Conservation (phyloP, 2,113 vertebrate species). For the Thamnophis sirtalis region DNA sequence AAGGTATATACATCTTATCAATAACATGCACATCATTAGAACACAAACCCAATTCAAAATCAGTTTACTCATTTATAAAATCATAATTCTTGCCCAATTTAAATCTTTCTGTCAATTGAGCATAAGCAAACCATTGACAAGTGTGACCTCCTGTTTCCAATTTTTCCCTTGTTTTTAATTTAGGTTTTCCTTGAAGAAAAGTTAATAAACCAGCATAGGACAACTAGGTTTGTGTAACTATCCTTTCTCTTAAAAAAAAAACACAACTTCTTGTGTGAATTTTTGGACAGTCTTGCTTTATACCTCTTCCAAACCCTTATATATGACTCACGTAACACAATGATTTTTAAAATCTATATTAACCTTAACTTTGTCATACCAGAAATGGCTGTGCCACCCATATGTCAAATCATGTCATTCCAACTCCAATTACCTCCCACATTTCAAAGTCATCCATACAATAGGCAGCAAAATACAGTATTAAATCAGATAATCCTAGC, state of each 20-base stretch:
- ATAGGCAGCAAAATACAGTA: not conserved
- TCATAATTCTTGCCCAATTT: too few relatives aligned
- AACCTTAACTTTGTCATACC: not conserved
- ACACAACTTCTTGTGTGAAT: not conserved
- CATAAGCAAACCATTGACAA: too few relatives aligned
- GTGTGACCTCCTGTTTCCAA: too few relatives aligned
- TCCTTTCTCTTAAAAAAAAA: not conserved
- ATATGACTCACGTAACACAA: not conserved
- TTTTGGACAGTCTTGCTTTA: not conserved
- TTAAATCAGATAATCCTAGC: not conserved
- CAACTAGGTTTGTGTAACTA: not conserved
- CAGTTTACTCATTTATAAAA: too few relatives aligned
- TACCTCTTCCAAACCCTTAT: not conserved
- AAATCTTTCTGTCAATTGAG: too few relatives aligned
- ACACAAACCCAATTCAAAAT: too few relatives aligned
- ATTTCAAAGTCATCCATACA: not conserved
- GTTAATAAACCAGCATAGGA: not conserved
- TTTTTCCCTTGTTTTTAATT: not conserved
- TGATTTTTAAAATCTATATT: not conserved
- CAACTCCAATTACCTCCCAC: not conserved
- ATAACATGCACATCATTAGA: too few relatives aligned
- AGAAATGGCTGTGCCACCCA: not conserved
- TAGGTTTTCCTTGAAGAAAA: not conserved
- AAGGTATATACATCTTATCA: too few relatives aligned
- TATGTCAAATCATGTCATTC: not conserved